A percentile compares a stretch with the other conserved stretches of the same genome.
Evolutionary conservation across 2,888 invertebrate genomes (phyloP).

Genomic region (Sarcophaga caerulescens): DNA sequence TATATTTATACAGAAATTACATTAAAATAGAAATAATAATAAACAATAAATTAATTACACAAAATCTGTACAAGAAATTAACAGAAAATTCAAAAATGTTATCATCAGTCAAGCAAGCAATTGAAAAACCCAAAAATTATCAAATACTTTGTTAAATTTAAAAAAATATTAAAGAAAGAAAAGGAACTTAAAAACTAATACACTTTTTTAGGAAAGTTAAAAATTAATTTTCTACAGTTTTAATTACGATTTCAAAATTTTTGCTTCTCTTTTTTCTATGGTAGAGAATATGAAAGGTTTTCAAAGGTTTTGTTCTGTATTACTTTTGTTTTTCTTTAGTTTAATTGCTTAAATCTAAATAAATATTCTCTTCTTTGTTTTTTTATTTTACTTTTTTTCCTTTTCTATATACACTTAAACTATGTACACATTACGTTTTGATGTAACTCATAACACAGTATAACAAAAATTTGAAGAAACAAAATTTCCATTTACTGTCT

Average conservation of each 20-base stretch:
- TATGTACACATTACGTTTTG: background rate
- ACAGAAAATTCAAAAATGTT: background rate
- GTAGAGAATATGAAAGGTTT: background rate
- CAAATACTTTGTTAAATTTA: background rate
- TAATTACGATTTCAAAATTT: constrained; percentile 3
- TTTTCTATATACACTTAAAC: constrained; percentile 43
- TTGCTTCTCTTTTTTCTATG: constrained; percentile 1
- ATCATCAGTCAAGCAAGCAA: too few relatives aligned
- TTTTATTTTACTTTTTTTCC: background rate
- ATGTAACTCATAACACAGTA: background rate
- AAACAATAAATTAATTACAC: constrained; percentile 22
- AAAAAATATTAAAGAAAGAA: background rate
- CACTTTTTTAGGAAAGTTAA: background rate
- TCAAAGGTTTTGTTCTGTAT: background rate
- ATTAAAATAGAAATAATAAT: background rate
- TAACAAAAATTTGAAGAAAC: background rate
- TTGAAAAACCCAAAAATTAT: background rate
- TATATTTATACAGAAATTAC: constrained; percentile 32
- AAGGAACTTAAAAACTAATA: background rate
- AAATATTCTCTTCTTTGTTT: background rate
- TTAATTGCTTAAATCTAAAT: background rate
- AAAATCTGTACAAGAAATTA: constrained; percentile 22
- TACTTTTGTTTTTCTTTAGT: background rate
- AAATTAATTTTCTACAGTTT: background rate
- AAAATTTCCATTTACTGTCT: constrained; percentile 7